These are phyloP conservation scores for Sebastes schlegelii DNA, from an alignment of 2,113 vertebrate genomes.

Conservation along the genomic window DNA sequence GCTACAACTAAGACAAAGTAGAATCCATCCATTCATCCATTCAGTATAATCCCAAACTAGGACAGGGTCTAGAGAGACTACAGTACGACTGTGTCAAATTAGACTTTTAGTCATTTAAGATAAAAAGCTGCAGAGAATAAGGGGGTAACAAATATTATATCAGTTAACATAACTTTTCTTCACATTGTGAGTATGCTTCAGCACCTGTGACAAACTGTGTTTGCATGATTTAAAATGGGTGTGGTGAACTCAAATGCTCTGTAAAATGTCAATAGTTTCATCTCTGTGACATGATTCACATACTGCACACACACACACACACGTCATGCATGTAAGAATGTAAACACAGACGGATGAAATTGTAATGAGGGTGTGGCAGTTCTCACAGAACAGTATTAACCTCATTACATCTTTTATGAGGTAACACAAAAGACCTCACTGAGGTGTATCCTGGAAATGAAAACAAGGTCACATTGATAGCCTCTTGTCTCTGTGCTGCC, in stretches of 20 bases:
- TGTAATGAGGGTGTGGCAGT: slow-evolving; percentile 5
- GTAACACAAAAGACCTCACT: slow-evolving; percentile 25
- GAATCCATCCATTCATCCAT: neutral
- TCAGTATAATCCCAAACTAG: neutral
- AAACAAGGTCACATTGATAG: slow-evolving; percentile 6
- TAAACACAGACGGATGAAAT: slow-evolving; percentile 1
- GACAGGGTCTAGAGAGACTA: neutral
- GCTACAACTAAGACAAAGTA: neutral
- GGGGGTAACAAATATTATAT: neutral
- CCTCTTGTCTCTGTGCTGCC: neutral
- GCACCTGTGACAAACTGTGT: neutral
- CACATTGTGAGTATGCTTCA: neutral
- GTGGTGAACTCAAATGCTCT: neutral
- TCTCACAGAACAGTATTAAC: slow-evolving; percentile 6
- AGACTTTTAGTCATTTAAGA: neutral
- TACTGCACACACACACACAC: neutral
- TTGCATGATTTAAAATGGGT: neutral
- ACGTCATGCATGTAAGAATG: neutral
- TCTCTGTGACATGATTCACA: neutral
- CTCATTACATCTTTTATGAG: slow-evolving; percentile 41
- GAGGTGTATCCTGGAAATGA: slow-evolving; percentile 14
- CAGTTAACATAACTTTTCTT: neutral
- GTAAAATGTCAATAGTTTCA: neutral
- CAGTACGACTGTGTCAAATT: neutral
- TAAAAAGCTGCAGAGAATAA: neutral